Evolutionary conservation across 1,140 invertebrate species (phyloP), one percentile per base, ranked within the genome.

Genomic region (Teleopsis dalmanni): DNA sequence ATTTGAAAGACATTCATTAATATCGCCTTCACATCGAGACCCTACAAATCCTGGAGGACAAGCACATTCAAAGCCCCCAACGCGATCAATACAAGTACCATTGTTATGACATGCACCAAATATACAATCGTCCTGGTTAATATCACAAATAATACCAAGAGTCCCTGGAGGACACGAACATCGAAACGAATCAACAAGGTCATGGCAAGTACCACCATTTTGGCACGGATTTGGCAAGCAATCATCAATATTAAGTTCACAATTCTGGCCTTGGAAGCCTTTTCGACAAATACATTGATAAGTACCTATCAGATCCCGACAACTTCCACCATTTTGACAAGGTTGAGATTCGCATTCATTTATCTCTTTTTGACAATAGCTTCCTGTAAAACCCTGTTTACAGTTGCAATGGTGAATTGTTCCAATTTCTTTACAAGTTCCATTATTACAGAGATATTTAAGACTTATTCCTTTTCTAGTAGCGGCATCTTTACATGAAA

Each of bases 141-240:
- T 83, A 60, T 95, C 91, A 65, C 92, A 95, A 10, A 95, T 82
- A 37, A 86, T 85, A 8, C 94, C 94, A 4, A 88, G 62, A 7
- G 91, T 95, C 7, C 87, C 94, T 10, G 90, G 85, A 1, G 91
- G 90, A 70, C 94, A 98, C 0, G 90, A 91, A 65, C 94, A 97
- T 9, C 82, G 84, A 62, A 91, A 96, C 47, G 78, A 82, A 60
- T 88, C 84, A 47, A 95, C 80, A 2, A 91, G 74, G 73, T 95
- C 91, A 62, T 92, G 89, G 58, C 92, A 96, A 1, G 84, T 90
- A 16, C 89, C 92, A 4, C 90, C 91, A 63, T 95, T 95, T 58
- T 90, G 86, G 61, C 92, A 95, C 0, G 89, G 88, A 73, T 93
- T 91, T 0, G 87, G 84, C 2, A 81, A 78, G 59, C 93, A 96